These are phyloP conservation scores for Zaprionus lineosus DNA, from an alignment of 2,888 invertebrate genomes.

Conservation along the genomic window DNA sequence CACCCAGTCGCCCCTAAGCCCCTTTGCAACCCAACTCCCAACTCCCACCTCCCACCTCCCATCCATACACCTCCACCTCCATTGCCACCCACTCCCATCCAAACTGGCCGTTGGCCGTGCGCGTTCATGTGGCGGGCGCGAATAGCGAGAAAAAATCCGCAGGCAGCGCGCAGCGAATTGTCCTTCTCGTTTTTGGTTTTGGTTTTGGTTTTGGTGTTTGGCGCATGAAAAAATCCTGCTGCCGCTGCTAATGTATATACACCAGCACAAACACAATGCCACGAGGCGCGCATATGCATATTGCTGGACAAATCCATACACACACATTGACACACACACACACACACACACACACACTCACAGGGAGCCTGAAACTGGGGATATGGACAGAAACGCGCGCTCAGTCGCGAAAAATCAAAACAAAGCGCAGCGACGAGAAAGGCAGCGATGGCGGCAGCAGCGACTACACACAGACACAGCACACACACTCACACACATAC, in stretches of 20 bases:
- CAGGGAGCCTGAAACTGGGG: constrained; percentile 32
- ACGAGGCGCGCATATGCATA: constrained; percentile 57
- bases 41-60: neutral
- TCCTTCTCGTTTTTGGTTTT: constrained; percentile 74
- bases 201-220: constrained; percentile 68
- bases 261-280: constrained; percentile 38
- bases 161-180: constrained; percentile 64
- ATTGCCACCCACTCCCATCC: neutral
- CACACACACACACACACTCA: constrained; percentile 3
- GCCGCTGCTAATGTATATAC: constrained; percentile 72
- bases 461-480: constrained; percentile 21
- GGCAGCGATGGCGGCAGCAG: constrained; percentile 24
- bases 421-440: constrained; percentile 68
- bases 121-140: constrained; percentile 58
- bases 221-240: constrained; percentile 53
- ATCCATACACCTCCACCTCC: neutral
- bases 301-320: constrained; percentile 62
- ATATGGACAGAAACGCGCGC: constrained; percentile 55
- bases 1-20: no score
- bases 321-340: constrained; percentile 31
- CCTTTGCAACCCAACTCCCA: no score
- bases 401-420: constrained; percentile 77
- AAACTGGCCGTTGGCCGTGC: constrained; percentile 68
- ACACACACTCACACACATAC: constrained; percentile 10
- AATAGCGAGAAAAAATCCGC: constrained; percentile 49